Evolutionary conservation across 2,113 vertebrate species (phyloP), one percentile per base, ranked within the genome.

Genomic region (Aplodontia rufa): DNA sequence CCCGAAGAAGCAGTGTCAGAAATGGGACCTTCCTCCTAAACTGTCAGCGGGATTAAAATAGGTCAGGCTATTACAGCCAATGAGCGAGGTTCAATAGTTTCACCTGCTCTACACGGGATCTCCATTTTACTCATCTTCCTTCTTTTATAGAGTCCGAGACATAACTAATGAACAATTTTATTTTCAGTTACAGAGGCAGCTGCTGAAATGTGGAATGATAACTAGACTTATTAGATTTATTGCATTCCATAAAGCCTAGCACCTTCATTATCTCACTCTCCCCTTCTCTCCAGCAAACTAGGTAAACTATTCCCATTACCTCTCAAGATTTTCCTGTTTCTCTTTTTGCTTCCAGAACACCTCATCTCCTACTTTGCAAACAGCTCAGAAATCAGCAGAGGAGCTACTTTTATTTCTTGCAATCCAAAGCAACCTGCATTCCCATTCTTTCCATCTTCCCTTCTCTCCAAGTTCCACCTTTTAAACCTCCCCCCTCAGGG

Each of bases 171-270:
- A 58, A 19, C 79, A 69, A 72, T 53, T 62, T 47, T 66, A 10
- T 82, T 75, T 93, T 60, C 82, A 82, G 12, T 47, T 24, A 55
- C 1, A 86, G 66, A 96, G 87, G 76, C 68, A 55, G 84, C 45
- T 66, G 28, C 7, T 62, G 7, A 26, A 35, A 81, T 66, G 58
- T 6, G 45, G 76, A 79, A 93, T 12, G 64, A 60, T 40, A 78
- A 40, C 13, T 30, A 35, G 45, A 35, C 66, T 60, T 40, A 32
- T 4, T 28, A 53, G 81, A 58, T 3, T 30, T 42, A 7, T 3
- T 0, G 0, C 45, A 37, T 30, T 6, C 35, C 30, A 5, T 3
- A 45, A 75, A 64, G 40, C 45, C 9, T 45, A 0, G 58, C 1
- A 1, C 60, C 49, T 49, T 45, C 86, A 69, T 19, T 5, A n/a